These are phyloP conservation scores for Nycticebus coucang DNA, from an alignment of 2,113 vertebrate species.

Conservation along the genomic window DNA sequence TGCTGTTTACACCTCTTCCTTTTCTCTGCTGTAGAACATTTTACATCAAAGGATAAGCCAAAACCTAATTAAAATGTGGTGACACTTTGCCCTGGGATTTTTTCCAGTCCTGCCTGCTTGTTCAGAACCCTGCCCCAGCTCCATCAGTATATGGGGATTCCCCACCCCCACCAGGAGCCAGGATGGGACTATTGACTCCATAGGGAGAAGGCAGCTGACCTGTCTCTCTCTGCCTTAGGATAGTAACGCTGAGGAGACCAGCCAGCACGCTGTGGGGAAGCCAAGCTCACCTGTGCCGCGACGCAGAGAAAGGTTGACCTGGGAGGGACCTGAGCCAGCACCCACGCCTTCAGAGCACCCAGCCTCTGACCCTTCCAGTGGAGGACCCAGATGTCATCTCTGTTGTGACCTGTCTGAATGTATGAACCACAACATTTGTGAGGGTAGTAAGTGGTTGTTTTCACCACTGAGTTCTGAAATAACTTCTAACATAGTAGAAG, in stretches of 20 bases:
- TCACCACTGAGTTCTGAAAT: too few relatives aligned
- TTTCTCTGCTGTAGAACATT: not conserved
- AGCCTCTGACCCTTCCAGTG: not conserved
- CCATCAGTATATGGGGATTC: accelerated
- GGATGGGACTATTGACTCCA: not conserved
- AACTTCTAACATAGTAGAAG: not conserved
- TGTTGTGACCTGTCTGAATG: not conserved
- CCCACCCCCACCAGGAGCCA: not conserved
- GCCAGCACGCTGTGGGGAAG: too few relatives aligned
- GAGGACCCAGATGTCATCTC: not conserved
- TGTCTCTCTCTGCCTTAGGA: not conserved
- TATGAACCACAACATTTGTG: not conserved
- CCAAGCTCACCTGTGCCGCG: not conserved
- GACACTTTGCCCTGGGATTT: not conserved
- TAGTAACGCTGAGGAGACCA: not conserved
- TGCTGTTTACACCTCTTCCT: not conserved
- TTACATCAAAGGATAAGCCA: not conserved
- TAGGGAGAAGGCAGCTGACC: too few relatives aligned
- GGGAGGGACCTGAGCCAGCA: too few relatives aligned
- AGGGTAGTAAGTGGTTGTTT: accelerated
- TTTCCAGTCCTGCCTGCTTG: not conserved
- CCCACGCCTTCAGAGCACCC: too few relatives aligned
- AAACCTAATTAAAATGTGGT: not conserved
- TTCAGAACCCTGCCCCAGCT: not conserved
- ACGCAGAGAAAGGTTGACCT: accelerated